Conservation (phyloP, 2,113 vertebrate species). For the Numida meleagris region DNA sequence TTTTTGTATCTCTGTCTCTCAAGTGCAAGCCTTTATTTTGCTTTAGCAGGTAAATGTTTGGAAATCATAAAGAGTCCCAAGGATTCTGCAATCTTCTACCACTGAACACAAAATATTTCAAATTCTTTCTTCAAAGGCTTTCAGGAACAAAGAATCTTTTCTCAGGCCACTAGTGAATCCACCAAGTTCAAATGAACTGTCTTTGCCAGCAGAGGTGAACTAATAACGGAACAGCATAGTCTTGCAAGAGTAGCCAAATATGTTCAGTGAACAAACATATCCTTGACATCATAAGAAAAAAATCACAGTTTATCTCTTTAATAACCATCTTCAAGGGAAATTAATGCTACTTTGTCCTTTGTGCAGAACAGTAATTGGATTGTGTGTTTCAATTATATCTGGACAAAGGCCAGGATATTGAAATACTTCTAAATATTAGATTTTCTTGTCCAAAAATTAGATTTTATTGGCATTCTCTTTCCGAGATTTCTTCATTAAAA, state of each 20-base stretch:
- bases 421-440: slow-evolving; percentile 85
- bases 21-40: slow-evolving; percentile 67
- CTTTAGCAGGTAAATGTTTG: slow-evolving; percentile 70
- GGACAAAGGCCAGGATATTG: slow-evolving; percentile 85
- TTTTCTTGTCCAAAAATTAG: slow-evolving; percentile 85
- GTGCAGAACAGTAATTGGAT: slow-evolving; percentile 83
- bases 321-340: slow-evolving; percentile 83
- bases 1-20: slow-evolving; percentile 63
- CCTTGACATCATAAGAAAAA: slow-evolving; percentile 80
- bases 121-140: slow-evolving; percentile 76
- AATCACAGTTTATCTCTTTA: slow-evolving; percentile 83
- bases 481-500: slow-evolving; percentile 85
- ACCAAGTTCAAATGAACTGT: slow-evolving; percentile 67
- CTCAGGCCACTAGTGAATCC: slow-evolving; percentile 68
- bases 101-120: slow-evolving; percentile 70
- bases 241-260: slow-evolving; percentile 75
- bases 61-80: slow-evolving; percentile 54
- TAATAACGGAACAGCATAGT: slow-evolving; percentile 73
- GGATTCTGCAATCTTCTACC: slow-evolving; percentile 57
- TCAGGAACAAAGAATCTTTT: slow-evolving; percentile 80
- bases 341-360: slow-evolving; percentile 84
- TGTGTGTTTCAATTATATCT: slow-evolving; percentile 85
- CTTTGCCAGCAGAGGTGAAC: slow-evolving; percentile 78
- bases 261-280: slow-evolving; percentile 78
- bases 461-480: slow-evolving; percentile 83